A percentile compares a stretch with the other conserved stretches of the same genome.
These are phyloP conservation scores for Cygnus buccinator DNA, from an alignment of 2,113 vertebrate genomes.

Conservation along the genomic window DNA sequence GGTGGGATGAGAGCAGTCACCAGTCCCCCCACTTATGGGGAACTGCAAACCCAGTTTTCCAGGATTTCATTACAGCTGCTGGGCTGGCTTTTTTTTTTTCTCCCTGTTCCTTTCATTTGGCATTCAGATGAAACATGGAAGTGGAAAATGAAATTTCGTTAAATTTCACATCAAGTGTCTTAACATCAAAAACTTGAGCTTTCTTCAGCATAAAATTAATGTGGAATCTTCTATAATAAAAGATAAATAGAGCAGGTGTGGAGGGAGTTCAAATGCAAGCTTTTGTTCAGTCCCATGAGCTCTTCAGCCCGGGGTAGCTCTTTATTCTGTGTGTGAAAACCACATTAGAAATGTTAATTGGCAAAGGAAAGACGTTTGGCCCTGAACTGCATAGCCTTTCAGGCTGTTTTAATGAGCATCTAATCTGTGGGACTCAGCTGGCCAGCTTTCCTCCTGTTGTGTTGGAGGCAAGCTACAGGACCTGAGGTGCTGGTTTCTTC, in stretches of 20 bases:
- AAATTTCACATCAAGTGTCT: background rate
- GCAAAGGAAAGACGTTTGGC: background rate
- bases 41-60: background rate
- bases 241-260: background rate
- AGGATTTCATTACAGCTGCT: background rate
- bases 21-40: background rate
- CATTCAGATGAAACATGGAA: background rate
- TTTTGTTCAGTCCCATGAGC: background rate
- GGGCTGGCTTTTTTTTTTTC: background rate
- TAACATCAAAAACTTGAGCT: background rate
- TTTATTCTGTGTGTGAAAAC: background rate
- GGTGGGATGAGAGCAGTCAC: background rate
- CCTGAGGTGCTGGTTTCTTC: background rate
- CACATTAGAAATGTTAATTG: background rate
- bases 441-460: background rate
- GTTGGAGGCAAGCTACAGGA: background rate
- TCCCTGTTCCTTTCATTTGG: background rate
- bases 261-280: background rate
- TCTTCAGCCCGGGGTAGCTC: background rate
- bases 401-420: background rate
- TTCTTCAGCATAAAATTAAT: background rate
- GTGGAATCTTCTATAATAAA: background rate
- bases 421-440: background rate
- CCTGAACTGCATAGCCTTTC: background rate
- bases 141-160: background rate